Conservation (phyloP, 2,797 vertebrate genomes). For the Sylvilagus floridanus region DNA sequence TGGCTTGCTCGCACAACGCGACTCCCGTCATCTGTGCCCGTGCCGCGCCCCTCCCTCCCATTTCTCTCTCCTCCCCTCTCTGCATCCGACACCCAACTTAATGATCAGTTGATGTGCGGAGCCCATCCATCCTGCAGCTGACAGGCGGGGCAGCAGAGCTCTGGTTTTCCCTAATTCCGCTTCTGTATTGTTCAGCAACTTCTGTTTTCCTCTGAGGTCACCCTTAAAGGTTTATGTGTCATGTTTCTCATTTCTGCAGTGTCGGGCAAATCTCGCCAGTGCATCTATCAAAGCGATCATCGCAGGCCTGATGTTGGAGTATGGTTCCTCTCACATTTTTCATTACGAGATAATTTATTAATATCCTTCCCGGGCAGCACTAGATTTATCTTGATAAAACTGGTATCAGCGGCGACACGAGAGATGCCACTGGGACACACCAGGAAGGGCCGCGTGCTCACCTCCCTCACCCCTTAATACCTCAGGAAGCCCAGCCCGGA, state of each 20-base stretch:
- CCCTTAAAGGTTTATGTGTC: constrained; percentile 89
- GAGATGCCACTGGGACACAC: constrained; percentile 74
- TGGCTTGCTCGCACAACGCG: not conserved
- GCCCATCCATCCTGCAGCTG: constrained; percentile 87
- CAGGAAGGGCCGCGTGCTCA: constrained; percentile 75
- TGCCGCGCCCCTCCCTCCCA: rapidly evolving
- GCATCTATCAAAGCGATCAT: constrained; percentile 93
- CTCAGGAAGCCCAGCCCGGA: constrained; percentile 68
- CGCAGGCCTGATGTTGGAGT: constrained; percentile 88
- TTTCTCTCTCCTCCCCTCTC: not conserved
- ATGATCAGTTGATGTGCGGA: constrained; percentile 83
- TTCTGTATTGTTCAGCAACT: constrained; percentile 88
- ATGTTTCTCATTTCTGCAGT: constrained; percentile 93
- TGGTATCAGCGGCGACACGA: constrained; percentile 83
- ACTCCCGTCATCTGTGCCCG: rapidly evolving
- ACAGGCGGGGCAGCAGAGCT: constrained; percentile 84
- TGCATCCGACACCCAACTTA: constrained; percentile 76
- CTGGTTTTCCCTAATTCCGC: constrained; percentile 85
- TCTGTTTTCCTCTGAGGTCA: constrained; percentile 90
- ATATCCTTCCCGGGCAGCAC: constrained; percentile 90
- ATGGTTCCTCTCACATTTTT: constrained; percentile 91
- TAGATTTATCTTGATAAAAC: constrained; percentile 92
- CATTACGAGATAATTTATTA: constrained; percentile 94
- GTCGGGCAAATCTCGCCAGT: constrained; percentile 90
- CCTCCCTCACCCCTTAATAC: constrained; percentile 83